Percentiles rank a stretch among this genome's conserved stretches.
Evolutionary conservation across 1,140 invertebrate genomes (phyloP).

Genomic region (Aphaenogaster rudis): DNA sequence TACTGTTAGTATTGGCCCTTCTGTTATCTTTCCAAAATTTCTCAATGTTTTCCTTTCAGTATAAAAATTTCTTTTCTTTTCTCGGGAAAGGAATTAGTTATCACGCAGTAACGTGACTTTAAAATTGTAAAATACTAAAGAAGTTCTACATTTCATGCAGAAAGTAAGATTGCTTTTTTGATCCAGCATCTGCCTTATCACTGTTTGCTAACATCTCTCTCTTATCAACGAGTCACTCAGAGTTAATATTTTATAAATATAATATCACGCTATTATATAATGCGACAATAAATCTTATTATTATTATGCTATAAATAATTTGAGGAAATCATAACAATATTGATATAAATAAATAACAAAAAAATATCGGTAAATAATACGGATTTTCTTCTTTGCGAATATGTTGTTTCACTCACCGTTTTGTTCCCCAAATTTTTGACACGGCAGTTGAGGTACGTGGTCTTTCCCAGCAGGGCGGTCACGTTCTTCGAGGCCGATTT

Average conservation of each 20-base stretch:
- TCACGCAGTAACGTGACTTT: neutral
- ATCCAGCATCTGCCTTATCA: neutral
- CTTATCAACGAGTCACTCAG: neutral
- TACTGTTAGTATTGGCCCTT: neutral
- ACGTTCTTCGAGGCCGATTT: slow-evolving; percentile 91
- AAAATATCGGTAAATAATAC: neutral
- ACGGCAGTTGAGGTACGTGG: slow-evolving; percentile 94
- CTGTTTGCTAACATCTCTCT: neutral
- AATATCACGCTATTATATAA: neutral
- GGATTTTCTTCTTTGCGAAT: neutral
- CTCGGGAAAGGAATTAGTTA: slow-evolving; percentile 13
- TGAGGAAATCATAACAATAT: neutral
- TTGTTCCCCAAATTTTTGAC: slow-evolving; percentile 95
- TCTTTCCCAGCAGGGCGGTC: slow-evolving; percentile 94
- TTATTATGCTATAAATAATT: neutral
- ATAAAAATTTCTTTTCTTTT: slow-evolving; percentile 30
- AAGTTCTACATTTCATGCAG: neutral
- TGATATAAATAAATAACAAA: neutral
- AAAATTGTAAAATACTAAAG: slow-evolving; percentile 17
- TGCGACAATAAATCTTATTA: neutral
- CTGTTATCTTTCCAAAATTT: neutral
- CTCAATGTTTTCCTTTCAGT: neutral
- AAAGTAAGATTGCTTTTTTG: slow-evolving; percentile 29
- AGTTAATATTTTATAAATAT: neutral
- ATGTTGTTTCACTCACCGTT: slow-evolving; percentile 89